Evolutionary conservation across 2,113 vertebrate genomes (phyloP).

Genomic region (Gymnogyps californianus): DNA sequence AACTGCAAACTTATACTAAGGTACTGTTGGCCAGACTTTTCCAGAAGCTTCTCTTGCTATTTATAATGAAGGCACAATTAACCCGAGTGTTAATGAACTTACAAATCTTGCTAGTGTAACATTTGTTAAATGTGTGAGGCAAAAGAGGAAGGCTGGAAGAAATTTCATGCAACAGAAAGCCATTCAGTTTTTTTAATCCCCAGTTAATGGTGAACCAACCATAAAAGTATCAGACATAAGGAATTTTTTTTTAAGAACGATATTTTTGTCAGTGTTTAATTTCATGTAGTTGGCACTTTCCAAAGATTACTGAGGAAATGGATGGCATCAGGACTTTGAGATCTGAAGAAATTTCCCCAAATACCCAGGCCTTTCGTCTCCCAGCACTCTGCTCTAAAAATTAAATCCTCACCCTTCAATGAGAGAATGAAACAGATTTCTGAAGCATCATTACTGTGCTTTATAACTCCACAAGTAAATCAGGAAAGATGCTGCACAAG

Average conservation of each 20-base stretch:
- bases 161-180: not conserved
- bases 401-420: not conserved
- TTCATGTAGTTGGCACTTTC: not conserved
- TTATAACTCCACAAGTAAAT: not conserved
- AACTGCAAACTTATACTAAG: not conserved
- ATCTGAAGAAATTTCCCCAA: conserved; percentile 18
- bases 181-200: not conserved
- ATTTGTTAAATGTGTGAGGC: conserved; percentile 7
- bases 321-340: not conserved
- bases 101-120: not conserved
- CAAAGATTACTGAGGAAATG: not conserved
- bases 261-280: conserved; percentile 35
- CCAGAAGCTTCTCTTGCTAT: not conserved
- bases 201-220: not conserved
- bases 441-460: not conserved
- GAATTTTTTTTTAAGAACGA: not conserved
- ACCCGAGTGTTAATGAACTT: not conserved
- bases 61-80: not conserved
- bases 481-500: not conserved
- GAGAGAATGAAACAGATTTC: not conserved
- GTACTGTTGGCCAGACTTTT: not conserved
- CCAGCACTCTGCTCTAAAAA: not conserved
- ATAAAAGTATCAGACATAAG: not conserved
- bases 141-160: not conserved
- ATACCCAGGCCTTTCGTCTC: not conserved